Evolutionary conservation across 2,888 invertebrate species (phyloP).

Genomic region (Cerceris ruficornis): DNA sequence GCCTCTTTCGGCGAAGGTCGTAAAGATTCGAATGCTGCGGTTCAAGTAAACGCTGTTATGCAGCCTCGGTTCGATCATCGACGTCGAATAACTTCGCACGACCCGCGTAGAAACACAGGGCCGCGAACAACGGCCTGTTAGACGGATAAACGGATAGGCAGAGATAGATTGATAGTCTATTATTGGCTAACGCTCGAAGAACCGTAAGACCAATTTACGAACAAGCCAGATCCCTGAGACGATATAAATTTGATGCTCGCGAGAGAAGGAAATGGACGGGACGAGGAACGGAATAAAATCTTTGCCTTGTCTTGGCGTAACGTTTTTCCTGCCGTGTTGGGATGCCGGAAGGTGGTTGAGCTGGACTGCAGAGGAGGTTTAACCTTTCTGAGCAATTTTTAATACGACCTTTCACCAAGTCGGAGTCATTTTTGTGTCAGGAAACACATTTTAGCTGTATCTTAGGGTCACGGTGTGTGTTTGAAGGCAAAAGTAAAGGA

Average conservation of each 20-base stretch:
- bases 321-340: too few species aligned
- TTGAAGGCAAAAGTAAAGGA: too few species aligned
- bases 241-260: conserved; percentile 27
- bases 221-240: conserved; percentile 11
- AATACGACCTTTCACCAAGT: too few species aligned
- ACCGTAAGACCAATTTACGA: conserved; percentile 39
- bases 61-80: conserved; percentile 31
- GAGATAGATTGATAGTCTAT: conserved; percentile 39
- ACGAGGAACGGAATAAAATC: too few species aligned
- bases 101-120: conserved; percentile 33
- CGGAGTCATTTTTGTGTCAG: too few species aligned
- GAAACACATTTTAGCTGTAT: too few species aligned
- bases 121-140: conserved; percentile 42
- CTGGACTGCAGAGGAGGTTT: too few species aligned
- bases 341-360: too few species aligned
- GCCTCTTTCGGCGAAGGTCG: conserved; percentile 9
- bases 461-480: too few species aligned
- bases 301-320: too few species aligned
- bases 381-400: too few species aligned
- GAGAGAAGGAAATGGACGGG: neutral
- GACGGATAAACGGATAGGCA: conserved; percentile 54
- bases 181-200: conserved; percentile 19
- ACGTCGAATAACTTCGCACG: conserved; percentile 57
- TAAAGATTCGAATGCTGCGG: conserved; percentile 29
- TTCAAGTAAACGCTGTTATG: conserved; percentile 7